These are phyloP conservation scores for Streptopelia turtur DNA, from an alignment of 2,797 vertebrate genomes.

Conservation along the genomic window DNA sequence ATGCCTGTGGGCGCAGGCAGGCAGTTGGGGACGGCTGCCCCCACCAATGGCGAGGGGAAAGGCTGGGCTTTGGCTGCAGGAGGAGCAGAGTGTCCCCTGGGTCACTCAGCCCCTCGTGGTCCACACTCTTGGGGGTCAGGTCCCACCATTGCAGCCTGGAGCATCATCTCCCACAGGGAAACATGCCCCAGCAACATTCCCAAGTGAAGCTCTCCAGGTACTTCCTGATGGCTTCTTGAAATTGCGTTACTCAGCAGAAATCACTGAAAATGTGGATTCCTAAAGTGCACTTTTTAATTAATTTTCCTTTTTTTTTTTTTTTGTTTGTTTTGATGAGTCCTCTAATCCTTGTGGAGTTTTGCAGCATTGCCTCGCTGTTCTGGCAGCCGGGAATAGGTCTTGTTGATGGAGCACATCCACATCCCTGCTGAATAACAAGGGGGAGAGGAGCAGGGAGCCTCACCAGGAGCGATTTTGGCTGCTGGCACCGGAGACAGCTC, in stretches of 20 bases:
- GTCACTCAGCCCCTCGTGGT: fast-evolving
- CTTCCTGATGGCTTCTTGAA: neutral
- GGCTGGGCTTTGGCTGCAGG: neutral
- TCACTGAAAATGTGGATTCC: neutral
- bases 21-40: fast-evolving
- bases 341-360: neutral
- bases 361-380: too few relatives aligned
- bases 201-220: fast-evolving
- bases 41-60: fast-evolving
- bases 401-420: neutral
- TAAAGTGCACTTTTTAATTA: neutral
- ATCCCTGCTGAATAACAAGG: neutral
- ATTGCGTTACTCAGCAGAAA: neutral
- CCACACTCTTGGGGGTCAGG: neutral
- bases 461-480: neutral
- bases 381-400: neutral
- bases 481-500: neutral
- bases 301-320: too few relatives aligned
- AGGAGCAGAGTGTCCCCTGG: neutral
- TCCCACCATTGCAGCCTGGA: fast-evolving
- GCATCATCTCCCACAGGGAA: neutral
- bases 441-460: neutral
- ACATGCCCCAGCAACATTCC: fast-evolving
- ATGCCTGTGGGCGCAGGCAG: neutral
- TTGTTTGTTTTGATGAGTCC: neutral